Base-by-base conservation (phyloP, 2,113 vertebrate species). In the Poeciliopsis occidentalis region DNA sequence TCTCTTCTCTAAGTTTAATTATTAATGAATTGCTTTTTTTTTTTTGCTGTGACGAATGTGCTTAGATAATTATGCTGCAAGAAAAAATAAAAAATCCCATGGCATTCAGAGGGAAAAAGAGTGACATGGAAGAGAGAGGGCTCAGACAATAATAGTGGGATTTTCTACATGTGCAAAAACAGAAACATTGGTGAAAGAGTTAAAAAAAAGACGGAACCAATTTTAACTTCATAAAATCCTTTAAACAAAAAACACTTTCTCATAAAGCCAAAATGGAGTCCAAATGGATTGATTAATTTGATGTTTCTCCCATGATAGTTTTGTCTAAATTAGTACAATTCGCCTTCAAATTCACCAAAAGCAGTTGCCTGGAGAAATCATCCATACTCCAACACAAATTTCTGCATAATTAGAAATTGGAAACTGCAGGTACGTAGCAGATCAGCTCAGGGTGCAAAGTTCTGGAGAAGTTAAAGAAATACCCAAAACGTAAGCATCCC, bases 21-120 rank as follows among this genome's bases (percentile, higher is more conserved):
- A 27, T 13, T 11, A 15, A 26, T 24, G 1, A 72, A 69, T 62
- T 75, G 34, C 19, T n/a, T n/a, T n/a, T n/a, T n/a, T n/a, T 66
- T 71, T 12, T 17, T 30, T 15, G 17, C n/a, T 15, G 2, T 32
- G 27, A 51, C 22, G 19, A 66, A 27, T 22, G 3, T 64, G 11
- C 63, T 72, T 2, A 61, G 30, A 75, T 30, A 67, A 76, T 32
- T 67, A 69, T 67, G 71, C 73, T 63, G 73, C 73, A 41, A 67
- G 27, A 27, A 27, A 27, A 27, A 27, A 27, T 27, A 27, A 85
- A 74, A 10, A 37, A 2, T 63, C 51, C 22, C 22, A 10, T 10
- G 8, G 22, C 17, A 10, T 57, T n/a, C 8, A 57, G 24, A 57
- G 22, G 51, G 8, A 7, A 8, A 57, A n/a, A 57, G 7, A 57